Conservation (phyloP, 2,797 vertebrate genomes). For the Miichthys miiuy region DNA sequence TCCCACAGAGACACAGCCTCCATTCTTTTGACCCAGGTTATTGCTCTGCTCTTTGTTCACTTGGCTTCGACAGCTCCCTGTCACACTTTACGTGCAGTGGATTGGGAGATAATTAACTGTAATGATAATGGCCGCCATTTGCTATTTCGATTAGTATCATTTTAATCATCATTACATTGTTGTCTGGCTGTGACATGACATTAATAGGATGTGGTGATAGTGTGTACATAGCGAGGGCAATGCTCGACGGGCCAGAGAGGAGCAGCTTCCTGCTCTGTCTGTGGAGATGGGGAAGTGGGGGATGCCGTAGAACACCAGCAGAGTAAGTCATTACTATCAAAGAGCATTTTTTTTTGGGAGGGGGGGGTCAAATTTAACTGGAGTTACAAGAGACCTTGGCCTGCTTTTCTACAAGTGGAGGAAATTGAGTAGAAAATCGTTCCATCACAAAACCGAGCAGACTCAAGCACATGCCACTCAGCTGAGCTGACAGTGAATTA, state of each 20-base stretch:
- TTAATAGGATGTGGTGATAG: slow-evolving; percentile 68
- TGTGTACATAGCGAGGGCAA: slow-evolving; percentile 24
- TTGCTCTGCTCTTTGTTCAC: slow-evolving; percentile 52
- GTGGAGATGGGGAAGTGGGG: neutral
- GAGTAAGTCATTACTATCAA: neutral
- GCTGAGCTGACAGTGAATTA: neutral
- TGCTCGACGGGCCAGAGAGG: slow-evolving; percentile 15
- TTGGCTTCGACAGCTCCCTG: slow-evolving; percentile 46
- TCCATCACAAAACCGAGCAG: neutral
- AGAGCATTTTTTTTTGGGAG: neutral
- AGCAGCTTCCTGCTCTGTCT: slow-evolving; percentile 35
- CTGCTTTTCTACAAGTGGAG: neutral
- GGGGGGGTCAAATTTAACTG: neutral
- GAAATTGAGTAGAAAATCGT: neutral
- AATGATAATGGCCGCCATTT: slow-evolving; percentile 75
- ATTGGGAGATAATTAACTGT: slow-evolving; percentile 74
- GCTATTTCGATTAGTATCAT: slow-evolving; percentile 71
- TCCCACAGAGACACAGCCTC: slow-evolving; percentile 14
- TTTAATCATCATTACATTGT: slow-evolving; percentile 79
- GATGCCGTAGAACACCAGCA: neutral
- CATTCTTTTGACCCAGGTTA: slow-evolving; percentile 62
- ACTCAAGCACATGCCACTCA: neutral
- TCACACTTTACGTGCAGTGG: slow-evolving; percentile 37
- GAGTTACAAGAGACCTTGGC: neutral
- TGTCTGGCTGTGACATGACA: slow-evolving; percentile 75